Conservation (phyloP, 2,888 invertebrate genomes). For the Noctua pronuba region DNA sequence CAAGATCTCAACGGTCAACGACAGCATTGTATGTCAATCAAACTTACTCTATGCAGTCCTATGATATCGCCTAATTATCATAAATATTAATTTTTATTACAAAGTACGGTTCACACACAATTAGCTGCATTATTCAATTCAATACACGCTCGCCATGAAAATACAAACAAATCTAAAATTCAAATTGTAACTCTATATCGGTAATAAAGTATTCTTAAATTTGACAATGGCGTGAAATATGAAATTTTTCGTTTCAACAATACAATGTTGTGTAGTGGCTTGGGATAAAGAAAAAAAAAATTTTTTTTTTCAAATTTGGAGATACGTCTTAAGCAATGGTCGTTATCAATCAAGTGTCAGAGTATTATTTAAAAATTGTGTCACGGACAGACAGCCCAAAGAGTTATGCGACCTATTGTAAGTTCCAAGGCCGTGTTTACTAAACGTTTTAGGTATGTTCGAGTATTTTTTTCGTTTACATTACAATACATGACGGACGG, state of each 20-base stretch:
- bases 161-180: slow-evolving; percentile 87
- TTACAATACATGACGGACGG: slow-evolving; percentile 17
- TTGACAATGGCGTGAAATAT: slow-evolving; percentile 84
- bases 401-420: slow-evolving; percentile 62
- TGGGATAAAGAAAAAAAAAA: slow-evolving; percentile 68
- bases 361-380: slow-evolving; percentile 66
- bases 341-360: slow-evolving; percentile 79
- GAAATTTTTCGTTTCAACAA: slow-evolving; percentile 83
- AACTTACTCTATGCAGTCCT: slow-evolving; percentile 66
- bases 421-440: slow-evolving; percentile 33
- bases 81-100: slow-evolving; percentile 85
- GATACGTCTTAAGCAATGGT: slow-evolving; percentile 58
- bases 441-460: not conserved
- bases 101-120: slow-evolving; percentile 87
- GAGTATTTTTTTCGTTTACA: slow-evolving; percentile 3
- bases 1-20: slow-evolving; percentile 54
- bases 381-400: slow-evolving; percentile 75
- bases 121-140: slow-evolving; percentile 87
- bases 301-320: slow-evolving; percentile 62
- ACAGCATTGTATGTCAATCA: slow-evolving; percentile 73
- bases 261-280: slow-evolving; percentile 86
- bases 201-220: slow-evolving; percentile 79
- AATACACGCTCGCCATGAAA: slow-evolving; percentile 77
- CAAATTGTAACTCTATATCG: slow-evolving; percentile 86
- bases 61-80: slow-evolving; percentile 77